Percentiles rank a stretch among this genome's conserved stretches.
phyloP scores from a whole-genome alignment of 2,797 vertebrate genomes.

The Argya squamiceps region DNA sequence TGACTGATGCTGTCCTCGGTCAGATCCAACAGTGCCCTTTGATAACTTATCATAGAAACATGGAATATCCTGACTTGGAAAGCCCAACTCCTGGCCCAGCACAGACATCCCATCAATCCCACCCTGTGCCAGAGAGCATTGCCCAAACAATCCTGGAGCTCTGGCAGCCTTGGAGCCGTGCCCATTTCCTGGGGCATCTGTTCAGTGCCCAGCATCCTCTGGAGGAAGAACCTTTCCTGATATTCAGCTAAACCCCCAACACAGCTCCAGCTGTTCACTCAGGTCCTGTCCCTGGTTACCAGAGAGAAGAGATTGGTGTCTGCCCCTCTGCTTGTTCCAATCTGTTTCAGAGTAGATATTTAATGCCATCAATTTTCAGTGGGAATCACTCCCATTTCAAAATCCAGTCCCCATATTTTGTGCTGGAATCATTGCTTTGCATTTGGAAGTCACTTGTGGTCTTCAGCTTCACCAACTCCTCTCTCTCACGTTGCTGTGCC shows the following conservation, averaged over 20 bases:
- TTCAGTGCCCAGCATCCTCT: background rate
- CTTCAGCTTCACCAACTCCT: background rate
- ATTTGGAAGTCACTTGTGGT: background rate
- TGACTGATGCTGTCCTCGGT: background rate
- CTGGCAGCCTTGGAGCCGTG: background rate
- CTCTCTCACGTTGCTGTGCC: background rate
- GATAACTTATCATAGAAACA: background rate
- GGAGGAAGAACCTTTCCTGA: background rate
- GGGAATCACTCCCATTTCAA: background rate
- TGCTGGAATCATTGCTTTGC: background rate
- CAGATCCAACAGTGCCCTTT: background rate
- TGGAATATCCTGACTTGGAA: background rate
- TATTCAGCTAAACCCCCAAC: fast-evolving
- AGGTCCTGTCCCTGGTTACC: background rate
- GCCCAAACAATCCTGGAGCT: fast-evolving
- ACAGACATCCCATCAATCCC: background rate
- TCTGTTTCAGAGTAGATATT: background rate
- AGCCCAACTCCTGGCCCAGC: background rate
- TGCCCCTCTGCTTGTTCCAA: background rate
- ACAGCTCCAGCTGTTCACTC: background rate
- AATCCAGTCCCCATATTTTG: background rate
- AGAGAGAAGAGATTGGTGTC: background rate
- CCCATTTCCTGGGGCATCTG: background rate
- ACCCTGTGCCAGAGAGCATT: background rate
- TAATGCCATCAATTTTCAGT: background rate